Percentiles rank a stretch among this genome's conserved stretches.
These are phyloP conservation scores for Hirtodrosophila trivittata DNA, from an alignment of 2,888 invertebrate genomes.

Conservation along the genomic window DNA sequence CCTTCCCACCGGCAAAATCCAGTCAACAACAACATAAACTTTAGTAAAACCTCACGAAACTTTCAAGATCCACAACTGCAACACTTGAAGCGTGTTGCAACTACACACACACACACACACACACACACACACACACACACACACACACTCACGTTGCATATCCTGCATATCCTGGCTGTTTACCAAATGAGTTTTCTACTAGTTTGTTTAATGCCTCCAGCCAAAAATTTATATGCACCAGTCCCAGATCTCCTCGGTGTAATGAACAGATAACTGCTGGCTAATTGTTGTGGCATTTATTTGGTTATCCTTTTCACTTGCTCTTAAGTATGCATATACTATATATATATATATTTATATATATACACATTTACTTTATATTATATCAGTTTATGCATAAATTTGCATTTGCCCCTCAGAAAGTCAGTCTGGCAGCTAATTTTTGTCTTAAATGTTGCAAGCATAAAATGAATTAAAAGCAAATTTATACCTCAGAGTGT, in stretches of 20 bases:
- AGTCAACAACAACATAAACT: slow-evolving; percentile 58
- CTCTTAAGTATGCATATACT: neutral
- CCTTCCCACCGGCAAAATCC: slow-evolving; percentile 42
- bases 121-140: slow-evolving; percentile 15
- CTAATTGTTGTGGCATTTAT: slow-evolving; percentile 65
- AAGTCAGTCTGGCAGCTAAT: no score
- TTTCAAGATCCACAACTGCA: slow-evolving; percentile 76
- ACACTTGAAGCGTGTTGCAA: slow-evolving; percentile 72
- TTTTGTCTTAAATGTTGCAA: no score
- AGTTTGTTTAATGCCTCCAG: slow-evolving; percentile 73
- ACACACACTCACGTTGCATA: neutral
- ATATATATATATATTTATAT: slow-evolving; percentile 32
- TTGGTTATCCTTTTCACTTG: slow-evolving; percentile 16
- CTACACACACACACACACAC: slow-evolving; percentile 18
- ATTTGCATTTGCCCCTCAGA: slow-evolving; percentile 17
- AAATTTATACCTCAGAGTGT: no score
- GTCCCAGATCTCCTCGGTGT: slow-evolving; percentile 60
- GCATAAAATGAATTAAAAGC: no score
- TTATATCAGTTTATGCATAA: neutral
- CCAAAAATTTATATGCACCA: slow-evolving; percentile 57
- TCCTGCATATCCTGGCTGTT: slow-evolving; percentile 67
- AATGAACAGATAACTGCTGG: slow-evolving; percentile 78
- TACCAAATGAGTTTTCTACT: slow-evolving; percentile 73
- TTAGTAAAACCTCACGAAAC: slow-evolving; percentile 59
- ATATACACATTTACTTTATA: slow-evolving; percentile 6